Evolutionary conservation across 2,113 vertebrate species (phyloP).

Genomic region (Podarcis muralis): DNA sequence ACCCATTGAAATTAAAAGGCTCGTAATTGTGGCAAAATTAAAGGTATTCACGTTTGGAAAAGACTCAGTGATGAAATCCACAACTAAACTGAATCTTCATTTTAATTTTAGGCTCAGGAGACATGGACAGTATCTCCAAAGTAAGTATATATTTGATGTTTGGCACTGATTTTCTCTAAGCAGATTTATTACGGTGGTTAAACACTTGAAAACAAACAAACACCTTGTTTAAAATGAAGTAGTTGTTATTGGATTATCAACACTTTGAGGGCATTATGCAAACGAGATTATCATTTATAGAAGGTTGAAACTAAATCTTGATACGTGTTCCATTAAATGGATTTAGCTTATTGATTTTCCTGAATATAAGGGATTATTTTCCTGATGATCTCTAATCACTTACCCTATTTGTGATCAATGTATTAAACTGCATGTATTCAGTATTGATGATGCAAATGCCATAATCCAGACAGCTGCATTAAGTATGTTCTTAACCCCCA

Average conservation of each 20-base stretch:
- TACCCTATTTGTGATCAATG: neutral
- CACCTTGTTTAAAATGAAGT: neutral
- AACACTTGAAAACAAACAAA: neutral
- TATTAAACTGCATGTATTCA: slow-evolving; percentile 6
- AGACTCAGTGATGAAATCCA: slow-evolving; percentile 14
- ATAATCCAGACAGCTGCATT: neutral
- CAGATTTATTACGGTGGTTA: neutral
- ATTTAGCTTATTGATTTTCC: slow-evolving; percentile 14
- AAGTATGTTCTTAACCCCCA: neutral
- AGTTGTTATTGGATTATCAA: neutral
- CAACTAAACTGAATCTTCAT: slow-evolving; percentile 52
- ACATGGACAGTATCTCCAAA: slow-evolving; percentile 99
- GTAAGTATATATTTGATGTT: slow-evolving; percentile 72
- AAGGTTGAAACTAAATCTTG: neutral
- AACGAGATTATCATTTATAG: slow-evolving; percentile 7
- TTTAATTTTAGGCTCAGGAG: slow-evolving; percentile 88
- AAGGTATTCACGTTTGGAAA: neutral
- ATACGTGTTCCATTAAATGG: slow-evolving; percentile 27
- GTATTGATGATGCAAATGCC: slow-evolving; percentile 34
- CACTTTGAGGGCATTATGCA: neutral
- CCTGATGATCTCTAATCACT: slow-evolving; percentile 11
- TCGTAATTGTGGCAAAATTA: neutral
- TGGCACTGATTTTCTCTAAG: neutral
- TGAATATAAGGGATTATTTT: neutral
- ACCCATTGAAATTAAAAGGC: neutral